A percentile compares a stretch with the other conserved stretches of the same genome.
These are phyloP conservation scores for Apodemus agrarius DNA, from an alignment of 2,797 vertebrate genomes.

Conservation along the genomic window DNA sequence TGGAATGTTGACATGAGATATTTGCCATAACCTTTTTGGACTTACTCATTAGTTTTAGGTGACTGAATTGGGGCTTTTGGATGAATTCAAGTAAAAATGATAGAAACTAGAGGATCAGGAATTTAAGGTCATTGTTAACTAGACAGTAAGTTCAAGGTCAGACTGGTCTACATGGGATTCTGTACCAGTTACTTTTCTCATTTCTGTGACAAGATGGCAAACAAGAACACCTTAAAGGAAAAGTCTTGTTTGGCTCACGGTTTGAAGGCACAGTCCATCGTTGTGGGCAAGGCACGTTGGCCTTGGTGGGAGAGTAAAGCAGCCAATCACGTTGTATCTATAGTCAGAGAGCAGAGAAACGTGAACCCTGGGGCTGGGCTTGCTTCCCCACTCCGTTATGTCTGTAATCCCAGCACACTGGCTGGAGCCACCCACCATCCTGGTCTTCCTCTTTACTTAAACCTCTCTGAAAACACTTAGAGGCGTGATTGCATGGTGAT, in stretches of 20 bases:
- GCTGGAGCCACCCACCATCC: neutral
- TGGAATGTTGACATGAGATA: conserved; percentile 43
- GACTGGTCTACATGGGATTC: neutral
- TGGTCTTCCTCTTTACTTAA: neutral
- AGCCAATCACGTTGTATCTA: fast-evolving
- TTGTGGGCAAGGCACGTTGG: neutral
- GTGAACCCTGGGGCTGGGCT: neutral
- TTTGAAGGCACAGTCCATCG: neutral
- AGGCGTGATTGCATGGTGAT: neutral
- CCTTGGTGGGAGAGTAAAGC: too few relatives aligned
- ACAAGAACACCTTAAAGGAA: neutral
- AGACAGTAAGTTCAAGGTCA: neutral
- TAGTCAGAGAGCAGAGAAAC: neutral
- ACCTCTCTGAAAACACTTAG: neutral
- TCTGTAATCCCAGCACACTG: neutral
- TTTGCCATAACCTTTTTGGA: neutral
- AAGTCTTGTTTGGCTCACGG: neutral
- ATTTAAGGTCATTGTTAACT: neutral
- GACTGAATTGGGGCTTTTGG: neutral
- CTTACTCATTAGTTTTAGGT: conserved; percentile 17
- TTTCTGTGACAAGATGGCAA: neutral
- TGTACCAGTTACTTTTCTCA: neutral
- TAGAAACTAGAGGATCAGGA: neutral
- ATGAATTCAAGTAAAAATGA: conserved; percentile 22
- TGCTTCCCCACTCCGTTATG: too few relatives aligned